These are phyloP conservation scores for Musca vetustissima DNA, from an alignment of 1,140 invertebrate genomes.

Conservation along the genomic window DNA sequence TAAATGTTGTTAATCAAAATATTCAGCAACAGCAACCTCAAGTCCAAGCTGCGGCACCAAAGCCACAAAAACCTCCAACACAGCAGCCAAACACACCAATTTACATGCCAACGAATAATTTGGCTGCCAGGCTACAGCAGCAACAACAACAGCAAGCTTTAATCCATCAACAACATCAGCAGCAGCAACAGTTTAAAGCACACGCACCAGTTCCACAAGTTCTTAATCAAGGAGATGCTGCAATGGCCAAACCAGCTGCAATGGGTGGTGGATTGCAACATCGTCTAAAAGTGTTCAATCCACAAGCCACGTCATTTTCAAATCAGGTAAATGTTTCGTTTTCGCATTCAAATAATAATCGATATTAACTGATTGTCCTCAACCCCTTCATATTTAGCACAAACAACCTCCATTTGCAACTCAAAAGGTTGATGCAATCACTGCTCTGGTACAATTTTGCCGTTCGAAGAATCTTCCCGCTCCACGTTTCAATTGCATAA, in stretches of 20 bases:
- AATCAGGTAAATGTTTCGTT: background rate
- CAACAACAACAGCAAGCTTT: background rate
- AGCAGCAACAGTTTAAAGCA: constrained; percentile 11
- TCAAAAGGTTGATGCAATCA: constrained; percentile 30
- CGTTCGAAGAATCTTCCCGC: constrained; percentile 27
- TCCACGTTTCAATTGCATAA: constrained; percentile 36
- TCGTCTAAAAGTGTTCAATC: background rate
- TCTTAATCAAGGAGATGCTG: constrained; percentile 1
- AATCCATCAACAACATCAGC: background rate
- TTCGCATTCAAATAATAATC: too few relatives aligned
- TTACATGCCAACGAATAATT: background rate
- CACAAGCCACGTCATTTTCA: too few relatives aligned
- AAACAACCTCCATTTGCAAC: constrained; percentile 16
- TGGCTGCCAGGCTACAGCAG: background rate
- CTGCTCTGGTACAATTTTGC: constrained; percentile 38
- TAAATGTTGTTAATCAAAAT: constrained; percentile 6
- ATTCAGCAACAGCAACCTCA: constrained; percentile 1
- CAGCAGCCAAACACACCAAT: background rate
- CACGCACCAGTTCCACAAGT: background rate
- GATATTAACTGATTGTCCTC: too few relatives aligned
- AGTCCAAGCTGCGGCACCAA: background rate
- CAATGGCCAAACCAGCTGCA: background rate
- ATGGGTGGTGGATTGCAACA: background rate
- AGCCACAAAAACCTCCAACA: background rate
- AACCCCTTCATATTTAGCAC: constrained; percentile 14